A percentile compares a stretch with the other conserved stretches of the same genome.
Conservation (phyloP, 2,797 vertebrate species). For the Erethizon dorsatum region DNA sequence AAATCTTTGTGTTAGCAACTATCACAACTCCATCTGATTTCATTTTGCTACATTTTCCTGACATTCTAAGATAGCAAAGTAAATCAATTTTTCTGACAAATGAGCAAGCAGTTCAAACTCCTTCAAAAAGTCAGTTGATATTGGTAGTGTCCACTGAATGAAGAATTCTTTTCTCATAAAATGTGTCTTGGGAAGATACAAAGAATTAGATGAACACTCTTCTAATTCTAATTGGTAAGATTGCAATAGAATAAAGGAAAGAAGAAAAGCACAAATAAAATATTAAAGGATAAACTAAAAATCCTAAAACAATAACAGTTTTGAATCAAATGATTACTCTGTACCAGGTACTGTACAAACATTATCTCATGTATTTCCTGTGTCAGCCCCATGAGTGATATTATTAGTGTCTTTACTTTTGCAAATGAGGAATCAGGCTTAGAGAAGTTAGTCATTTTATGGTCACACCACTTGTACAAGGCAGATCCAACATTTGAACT, state of each 20-base stretch:
- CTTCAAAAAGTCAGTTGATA: conserved; percentile 54
- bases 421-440: background rate
- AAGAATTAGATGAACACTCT: background rate
- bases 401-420: background rate
- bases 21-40: conserved; percentile 44
- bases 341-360: background rate
- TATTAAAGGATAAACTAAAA: conserved; percentile 8
- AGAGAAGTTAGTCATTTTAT: background rate
- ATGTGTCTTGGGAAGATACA: background rate
- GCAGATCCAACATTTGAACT: background rate
- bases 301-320: background rate
- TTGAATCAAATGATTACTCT: background rate
- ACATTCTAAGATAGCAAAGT: conserved; percentile 25
- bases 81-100: conserved; percentile 70
- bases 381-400: background rate
- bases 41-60: conserved; percentile 36
- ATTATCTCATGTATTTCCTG: background rate
- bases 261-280: conserved; percentile 31
- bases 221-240: background rate
- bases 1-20: conserved; percentile 56
- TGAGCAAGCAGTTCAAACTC: conserved; percentile 38
- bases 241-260: background rate
- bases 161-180: conserved; percentile 10
- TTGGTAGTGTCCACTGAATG: background rate
- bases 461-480: background rate